Evolutionary conservation across 2,113 vertebrate genomes (phyloP).

Genomic region (Casuarius casuarius): DNA sequence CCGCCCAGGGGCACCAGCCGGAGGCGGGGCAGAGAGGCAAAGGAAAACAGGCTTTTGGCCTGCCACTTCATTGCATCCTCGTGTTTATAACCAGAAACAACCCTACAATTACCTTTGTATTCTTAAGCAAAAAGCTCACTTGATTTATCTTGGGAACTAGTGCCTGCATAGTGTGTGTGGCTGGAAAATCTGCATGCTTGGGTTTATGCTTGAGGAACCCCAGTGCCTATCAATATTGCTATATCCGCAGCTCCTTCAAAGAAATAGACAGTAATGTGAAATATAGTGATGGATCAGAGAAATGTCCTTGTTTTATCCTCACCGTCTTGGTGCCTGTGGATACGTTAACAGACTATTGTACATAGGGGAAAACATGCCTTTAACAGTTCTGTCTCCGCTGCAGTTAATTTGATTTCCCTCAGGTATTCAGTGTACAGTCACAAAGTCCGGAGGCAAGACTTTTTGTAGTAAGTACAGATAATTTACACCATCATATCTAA

Average conservation of each 20-base stretch:
- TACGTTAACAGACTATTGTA: conserved; percentile 10
- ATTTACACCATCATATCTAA: conserved; percentile 26
- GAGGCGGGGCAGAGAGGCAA: neutral
- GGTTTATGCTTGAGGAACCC: neutral
- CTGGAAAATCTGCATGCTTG: conserved; percentile 2
- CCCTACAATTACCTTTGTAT: conserved; percentile 7
- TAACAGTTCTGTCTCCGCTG: conserved; percentile 60
- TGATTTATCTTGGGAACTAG: neutral
- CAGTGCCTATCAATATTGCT: neutral
- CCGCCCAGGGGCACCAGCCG: neutral
- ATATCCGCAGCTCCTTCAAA: neutral
- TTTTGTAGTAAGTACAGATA: conserved; percentile 23
- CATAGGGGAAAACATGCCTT: conserved; percentile 31
- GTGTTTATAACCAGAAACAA: neutral
- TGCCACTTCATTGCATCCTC: accelerated
- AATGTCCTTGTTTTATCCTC: conserved; percentile 57
- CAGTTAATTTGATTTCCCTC: conserved; percentile 69
- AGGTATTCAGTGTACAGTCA: conserved; percentile 54
- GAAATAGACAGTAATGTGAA: conserved; percentile 21
- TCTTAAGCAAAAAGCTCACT: neutral
- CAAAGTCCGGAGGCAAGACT: conserved; percentile 40
- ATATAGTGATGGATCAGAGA: conserved; percentile 7
- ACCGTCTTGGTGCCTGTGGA: neutral
- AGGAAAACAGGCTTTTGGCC: neutral
- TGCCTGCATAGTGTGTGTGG: neutral